These are phyloP conservation scores for Brachionus calyciflorus DNA, from an alignment of 1,140 invertebrate genomes.

Conservation along the genomic window DNA sequence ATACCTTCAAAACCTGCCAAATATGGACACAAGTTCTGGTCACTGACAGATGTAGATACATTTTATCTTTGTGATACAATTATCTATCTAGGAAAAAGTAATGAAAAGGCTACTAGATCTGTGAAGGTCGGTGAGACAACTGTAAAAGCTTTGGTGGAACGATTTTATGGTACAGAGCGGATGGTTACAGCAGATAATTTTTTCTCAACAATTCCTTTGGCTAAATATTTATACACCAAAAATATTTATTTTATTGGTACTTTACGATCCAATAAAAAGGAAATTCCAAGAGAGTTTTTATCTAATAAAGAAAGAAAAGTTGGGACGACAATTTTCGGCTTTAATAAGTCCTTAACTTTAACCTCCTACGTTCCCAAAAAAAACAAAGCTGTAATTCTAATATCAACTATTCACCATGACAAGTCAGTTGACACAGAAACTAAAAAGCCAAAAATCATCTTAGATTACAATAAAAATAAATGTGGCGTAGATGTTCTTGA, in stretches of 20 bases:
- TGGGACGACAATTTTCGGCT: background rate
- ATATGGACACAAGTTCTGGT: background rate
- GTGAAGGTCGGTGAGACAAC: background rate
- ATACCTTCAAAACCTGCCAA: background rate
- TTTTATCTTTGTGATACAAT: background rate
- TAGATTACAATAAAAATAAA: slow-evolving; percentile 48
- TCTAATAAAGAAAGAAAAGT: background rate
- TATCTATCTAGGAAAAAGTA: background rate
- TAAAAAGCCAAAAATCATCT: slow-evolving; percentile 47
- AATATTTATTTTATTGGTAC: background rate
- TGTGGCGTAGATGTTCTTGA: slow-evolving; percentile 48
- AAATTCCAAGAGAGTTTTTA: background rate
- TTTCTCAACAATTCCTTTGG: background rate
- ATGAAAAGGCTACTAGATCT: background rate
- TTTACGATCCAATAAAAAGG: background rate
- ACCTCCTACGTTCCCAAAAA: slow-evolving; percentile 50
- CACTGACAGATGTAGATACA: background rate
- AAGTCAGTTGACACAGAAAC: background rate
- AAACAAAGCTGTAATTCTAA: slow-evolving; percentile 47
- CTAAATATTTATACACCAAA: background rate
- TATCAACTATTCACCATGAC: slow-evolving; percentile 46
- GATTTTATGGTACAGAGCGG: background rate
- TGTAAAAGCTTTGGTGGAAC: background rate
- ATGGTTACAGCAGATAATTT: background rate
- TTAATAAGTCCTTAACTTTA: slow-evolving; percentile 47